Conservation (phyloP, 2,797 vertebrate species). For the Sebastolobus altivelis region DNA sequence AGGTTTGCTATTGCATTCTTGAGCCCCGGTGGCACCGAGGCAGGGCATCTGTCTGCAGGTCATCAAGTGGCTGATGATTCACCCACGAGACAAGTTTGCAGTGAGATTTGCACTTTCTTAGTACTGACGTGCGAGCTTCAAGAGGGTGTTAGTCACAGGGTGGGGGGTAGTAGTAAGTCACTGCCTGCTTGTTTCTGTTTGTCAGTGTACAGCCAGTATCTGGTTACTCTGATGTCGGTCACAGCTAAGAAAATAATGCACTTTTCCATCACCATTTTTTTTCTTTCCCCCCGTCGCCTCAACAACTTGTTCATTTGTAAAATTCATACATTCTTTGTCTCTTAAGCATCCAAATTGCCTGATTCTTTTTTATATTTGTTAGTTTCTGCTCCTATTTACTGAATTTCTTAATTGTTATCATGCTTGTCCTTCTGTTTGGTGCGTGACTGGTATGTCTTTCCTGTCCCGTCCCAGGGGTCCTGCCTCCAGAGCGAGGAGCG, state of each 20-base stretch:
- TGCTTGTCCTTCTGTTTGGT: slow-evolving; percentile 27
- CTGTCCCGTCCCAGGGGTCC: slow-evolving; percentile 74
- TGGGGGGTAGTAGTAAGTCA: not conserved
- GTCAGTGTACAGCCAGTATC: not conserved
- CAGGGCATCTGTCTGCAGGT: slow-evolving; percentile 57
- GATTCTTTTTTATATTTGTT: not conserved
- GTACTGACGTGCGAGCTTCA: slow-evolving; percentile 39
- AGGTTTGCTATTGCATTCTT: slow-evolving; percentile 53
- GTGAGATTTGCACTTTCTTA: slow-evolving; percentile 55
- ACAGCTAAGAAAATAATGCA: not conserved
- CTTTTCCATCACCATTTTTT: not conserved
- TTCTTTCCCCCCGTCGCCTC: not conserved
- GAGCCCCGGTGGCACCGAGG: slow-evolving; percentile 47
- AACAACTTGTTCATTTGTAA: not conserved
- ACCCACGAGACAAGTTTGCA: slow-evolving; percentile 34
- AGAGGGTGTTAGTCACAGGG: slow-evolving; percentile 47
- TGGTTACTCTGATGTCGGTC: not conserved
- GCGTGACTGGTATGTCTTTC: slow-evolving; percentile 61
- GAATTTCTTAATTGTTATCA: not conserved
- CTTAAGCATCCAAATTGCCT: not conserved
- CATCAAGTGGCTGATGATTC: slow-evolving; percentile 44
- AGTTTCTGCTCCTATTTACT: not conserved
- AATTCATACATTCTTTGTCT: not conserved
- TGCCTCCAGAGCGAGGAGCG: slow-evolving; percentile 85
- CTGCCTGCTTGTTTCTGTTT: not conserved